Evolutionary conservation across 53 echinoderm and acorn worm genomes (phyloP).

Genomic region (Arbacia lixula): DNA sequence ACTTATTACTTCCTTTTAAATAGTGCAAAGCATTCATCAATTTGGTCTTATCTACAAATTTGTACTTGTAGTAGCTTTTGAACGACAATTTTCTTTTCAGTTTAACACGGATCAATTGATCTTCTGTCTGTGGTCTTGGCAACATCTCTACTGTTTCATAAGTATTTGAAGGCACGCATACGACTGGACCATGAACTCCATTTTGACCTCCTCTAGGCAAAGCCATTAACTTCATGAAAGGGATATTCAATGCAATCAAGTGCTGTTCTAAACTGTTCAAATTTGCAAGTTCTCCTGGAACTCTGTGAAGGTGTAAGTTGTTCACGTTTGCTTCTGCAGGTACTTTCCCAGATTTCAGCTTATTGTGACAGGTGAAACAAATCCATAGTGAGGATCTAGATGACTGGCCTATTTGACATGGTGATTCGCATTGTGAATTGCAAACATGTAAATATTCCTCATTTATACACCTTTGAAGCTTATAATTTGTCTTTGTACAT

Average conservation of each 20-base stretch:
- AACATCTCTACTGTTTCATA: slow-evolving; percentile 19
- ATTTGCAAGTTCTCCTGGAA: slow-evolving; percentile 19
- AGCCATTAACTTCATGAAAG: slow-evolving; percentile 66
- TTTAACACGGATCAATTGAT: slow-evolving; percentile 67
- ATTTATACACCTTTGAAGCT: too few species aligned
- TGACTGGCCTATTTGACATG: slow-evolving; percentile 8
- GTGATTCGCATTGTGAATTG: slow-evolving; percentile 27
- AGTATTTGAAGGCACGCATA: slow-evolving; percentile 60
- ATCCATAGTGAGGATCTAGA: slow-evolving; percentile 13
- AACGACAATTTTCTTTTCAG: slow-evolving; percentile 70
- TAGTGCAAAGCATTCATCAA: slow-evolving; percentile 61
- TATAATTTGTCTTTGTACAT: too few species aligned
- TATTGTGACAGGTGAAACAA: too few species aligned
- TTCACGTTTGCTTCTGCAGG: too few species aligned
- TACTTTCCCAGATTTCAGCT: too few species aligned
- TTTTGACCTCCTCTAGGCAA: slow-evolving; percentile 62
- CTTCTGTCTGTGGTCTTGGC: slow-evolving; percentile 45
- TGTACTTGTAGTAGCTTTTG: slow-evolving; percentile 59
- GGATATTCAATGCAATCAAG: slow-evolving; percentile 56
- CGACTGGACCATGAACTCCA: slow-evolving; percentile 63
- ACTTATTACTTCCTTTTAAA: slow-evolving; percentile 54
- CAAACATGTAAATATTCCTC: slow-evolving; percentile 57
- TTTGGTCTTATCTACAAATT: slow-evolving; percentile 61
- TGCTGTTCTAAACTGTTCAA: slow-evolving; percentile 53
- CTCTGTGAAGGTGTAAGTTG: not conserved